These are phyloP conservation scores for Yponomeuta malinellus DNA, from an alignment of 2,888 invertebrate species.

Conservation along the genomic window DNA sequence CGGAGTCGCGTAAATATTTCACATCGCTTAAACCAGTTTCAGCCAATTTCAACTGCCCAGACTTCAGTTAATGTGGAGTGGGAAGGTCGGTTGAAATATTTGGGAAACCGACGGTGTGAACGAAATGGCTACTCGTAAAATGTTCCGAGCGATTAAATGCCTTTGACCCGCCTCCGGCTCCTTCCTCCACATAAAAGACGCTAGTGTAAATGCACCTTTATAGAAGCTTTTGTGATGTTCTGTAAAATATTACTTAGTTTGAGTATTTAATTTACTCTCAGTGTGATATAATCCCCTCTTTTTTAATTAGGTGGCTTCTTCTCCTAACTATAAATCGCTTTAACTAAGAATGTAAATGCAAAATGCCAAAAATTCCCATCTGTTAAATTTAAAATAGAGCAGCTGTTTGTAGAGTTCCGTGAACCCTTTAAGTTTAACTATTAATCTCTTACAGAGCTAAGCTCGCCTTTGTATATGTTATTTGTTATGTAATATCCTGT, in stretches of 20 bases:
- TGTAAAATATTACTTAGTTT: background rate
- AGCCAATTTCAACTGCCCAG: conserved; percentile 3
- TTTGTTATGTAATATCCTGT: too few species aligned
- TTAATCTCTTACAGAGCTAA: too few species aligned
- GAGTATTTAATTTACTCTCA: background rate
- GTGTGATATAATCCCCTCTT: too few species aligned
- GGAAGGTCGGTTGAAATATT: conserved; percentile 28
- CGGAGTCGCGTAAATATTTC: too few species aligned
- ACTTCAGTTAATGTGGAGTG: background rate
- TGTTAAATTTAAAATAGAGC: too few species aligned
- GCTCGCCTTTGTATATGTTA: too few species aligned
- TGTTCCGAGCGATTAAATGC: conserved; percentile 54
- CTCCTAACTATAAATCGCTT: too few species aligned
- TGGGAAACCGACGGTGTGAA: conserved; percentile 29
- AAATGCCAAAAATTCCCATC: too few species aligned
- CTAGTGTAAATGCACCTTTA: conserved; percentile 8
- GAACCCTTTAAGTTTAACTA: too few species aligned
- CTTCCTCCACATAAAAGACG: conserved; percentile 15
- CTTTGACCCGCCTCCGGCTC: conserved; percentile 34
- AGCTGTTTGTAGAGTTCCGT: too few species aligned
- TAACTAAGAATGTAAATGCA: too few species aligned
- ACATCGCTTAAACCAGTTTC: background rate
- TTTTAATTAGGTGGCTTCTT: too few species aligned
- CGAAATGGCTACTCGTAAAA: conserved; percentile 44
- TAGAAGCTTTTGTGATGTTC: conserved; percentile 2